Base-by-base conservation (phyloP, 2,113 vertebrate species). In the Argyrosomus japonicus region DNA sequence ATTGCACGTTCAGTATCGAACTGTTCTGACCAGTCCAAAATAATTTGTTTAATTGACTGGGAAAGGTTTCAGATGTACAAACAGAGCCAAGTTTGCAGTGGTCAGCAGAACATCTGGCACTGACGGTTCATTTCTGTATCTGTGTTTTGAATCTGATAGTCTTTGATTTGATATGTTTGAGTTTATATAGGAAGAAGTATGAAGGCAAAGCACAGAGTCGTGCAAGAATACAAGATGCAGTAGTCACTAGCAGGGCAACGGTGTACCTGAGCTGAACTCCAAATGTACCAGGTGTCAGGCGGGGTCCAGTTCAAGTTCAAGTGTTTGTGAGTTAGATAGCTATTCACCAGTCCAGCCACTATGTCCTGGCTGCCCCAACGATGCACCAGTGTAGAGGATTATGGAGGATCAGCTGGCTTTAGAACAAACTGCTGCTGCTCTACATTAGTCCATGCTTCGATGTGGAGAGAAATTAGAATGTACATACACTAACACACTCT, bases 341-440 rank as follows among this genome's bases (percentile, higher is more conserved):
- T 43, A 3, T 67, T 65, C 51, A 48, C 57, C 82, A 83, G 71
- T 82, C 64, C 72, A 69, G 63, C 69, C 67, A 7, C 61, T 13
- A 0, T 62, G 62, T 78, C 76, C 82, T 61, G 18, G 18, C 61
- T 75, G 77, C n/a, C 50, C 29, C n/a, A 12, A 69, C 48, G 84
- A 92, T 77, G 67, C 68, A 65, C 62, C 77, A 75, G 79, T 53
- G 43, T 9, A 54, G 36, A 68, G 84, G 89, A 92, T 94, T 93
- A 89, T 25, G 51, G 43, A 29, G 86, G 91, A 92, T 91, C 78
- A 90, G 77, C 36, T 14, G 82, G 88, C 72, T 90, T 90, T 89
- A 72, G 21, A 71, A 71, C 78, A 85, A 67, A 80, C 78, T 82
- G 82, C 88, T 81, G 85, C 77, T 81, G 85, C 77, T 88, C 77